Conservation (phyloP, 2,888 invertebrate species). For the Pheosia tremula region DNA sequence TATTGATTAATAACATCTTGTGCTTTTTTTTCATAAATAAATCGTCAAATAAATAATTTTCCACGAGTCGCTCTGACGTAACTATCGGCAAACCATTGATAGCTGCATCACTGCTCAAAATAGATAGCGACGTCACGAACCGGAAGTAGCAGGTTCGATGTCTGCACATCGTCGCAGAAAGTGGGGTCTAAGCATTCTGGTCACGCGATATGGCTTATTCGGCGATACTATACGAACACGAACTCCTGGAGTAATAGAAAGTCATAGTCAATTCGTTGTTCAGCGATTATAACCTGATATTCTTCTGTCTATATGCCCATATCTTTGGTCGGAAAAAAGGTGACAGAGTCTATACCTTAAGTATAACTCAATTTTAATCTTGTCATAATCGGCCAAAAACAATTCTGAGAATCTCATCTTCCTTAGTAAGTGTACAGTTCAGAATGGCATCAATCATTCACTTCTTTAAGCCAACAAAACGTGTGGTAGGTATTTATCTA, state of each 20-base stretch:
- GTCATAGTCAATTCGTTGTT: slow-evolving; percentile 9
- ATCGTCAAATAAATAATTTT: not conserved
- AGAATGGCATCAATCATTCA: too few relatives aligned
- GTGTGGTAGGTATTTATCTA: too few relatives aligned
- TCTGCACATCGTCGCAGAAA: slow-evolving; percentile 38
- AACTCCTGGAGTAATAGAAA: slow-evolving; percentile 25
- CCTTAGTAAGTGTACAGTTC: too few relatives aligned
- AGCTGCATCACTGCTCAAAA: slow-evolving; percentile 40
- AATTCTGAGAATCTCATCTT: too few relatives aligned
- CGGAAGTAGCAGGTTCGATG: slow-evolving; percentile 51
- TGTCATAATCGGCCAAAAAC: too few relatives aligned
- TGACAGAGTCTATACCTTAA: too few relatives aligned
- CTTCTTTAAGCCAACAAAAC: too few relatives aligned
- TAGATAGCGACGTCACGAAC: slow-evolving; percentile 36
- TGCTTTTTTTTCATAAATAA: too few relatives aligned
- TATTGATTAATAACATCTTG: too few relatives aligned
- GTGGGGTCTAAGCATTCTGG: slow-evolving; percentile 43
- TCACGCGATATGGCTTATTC: slow-evolving; percentile 26
- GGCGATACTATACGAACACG: slow-evolving; percentile 22
- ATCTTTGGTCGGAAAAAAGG: too few relatives aligned
- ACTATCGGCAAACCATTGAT: slow-evolving; percentile 14
- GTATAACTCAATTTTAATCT: too few relatives aligned
- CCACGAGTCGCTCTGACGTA: slow-evolving; percentile 18
- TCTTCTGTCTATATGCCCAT: not conserved
- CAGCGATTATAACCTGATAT: not conserved